These are phyloP conservation scores for Eucidaris tribuloides DNA, from an alignment of 35 echinoderm and acorn worm species.

Conservation along the genomic window DNA sequence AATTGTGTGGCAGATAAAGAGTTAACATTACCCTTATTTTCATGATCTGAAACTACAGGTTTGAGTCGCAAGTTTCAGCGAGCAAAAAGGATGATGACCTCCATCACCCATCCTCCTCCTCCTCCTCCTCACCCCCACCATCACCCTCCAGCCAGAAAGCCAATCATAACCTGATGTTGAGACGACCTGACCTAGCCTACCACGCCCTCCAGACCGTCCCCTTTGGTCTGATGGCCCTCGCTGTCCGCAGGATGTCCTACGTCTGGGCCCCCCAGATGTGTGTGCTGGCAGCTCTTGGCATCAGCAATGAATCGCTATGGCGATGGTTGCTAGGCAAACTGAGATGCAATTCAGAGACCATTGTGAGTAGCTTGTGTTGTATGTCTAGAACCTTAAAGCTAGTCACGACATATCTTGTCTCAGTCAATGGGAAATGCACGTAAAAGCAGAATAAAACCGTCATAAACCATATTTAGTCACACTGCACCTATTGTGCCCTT, in stretches of 20 bases:
- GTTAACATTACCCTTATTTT: too few species aligned
- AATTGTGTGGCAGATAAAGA: too few species aligned
- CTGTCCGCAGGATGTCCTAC: constrained; percentile 65
- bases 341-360: constrained; percentile 44
- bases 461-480: too few species aligned
- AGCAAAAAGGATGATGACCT: constrained; percentile 61
- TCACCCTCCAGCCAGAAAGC: neutral
- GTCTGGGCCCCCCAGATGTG: constrained; percentile 88
- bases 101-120: neutral
- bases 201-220: constrained; percentile 65
- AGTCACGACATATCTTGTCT: too few species aligned
- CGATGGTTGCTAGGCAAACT: constrained; percentile 39
- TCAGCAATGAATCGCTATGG: constrained; percentile 52
- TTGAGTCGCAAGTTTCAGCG: neutral
- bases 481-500: too few species aligned
- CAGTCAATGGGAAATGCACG: too few species aligned
- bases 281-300: constrained; percentile 64
- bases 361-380: too few species aligned
- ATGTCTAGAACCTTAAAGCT: too few species aligned
- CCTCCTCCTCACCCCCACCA: neutral
- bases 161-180: neutral
- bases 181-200: constrained; percentile 61
- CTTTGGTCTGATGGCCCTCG: constrained; percentile 57
- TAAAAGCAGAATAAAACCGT: too few species aligned
- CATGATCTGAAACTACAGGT: too few species aligned